A percentile compares a stretch with the other conserved stretches of the same genome.
Conservation (phyloP, 2,888 invertebrate genomes). For the Nebria brevicollis region DNA sequence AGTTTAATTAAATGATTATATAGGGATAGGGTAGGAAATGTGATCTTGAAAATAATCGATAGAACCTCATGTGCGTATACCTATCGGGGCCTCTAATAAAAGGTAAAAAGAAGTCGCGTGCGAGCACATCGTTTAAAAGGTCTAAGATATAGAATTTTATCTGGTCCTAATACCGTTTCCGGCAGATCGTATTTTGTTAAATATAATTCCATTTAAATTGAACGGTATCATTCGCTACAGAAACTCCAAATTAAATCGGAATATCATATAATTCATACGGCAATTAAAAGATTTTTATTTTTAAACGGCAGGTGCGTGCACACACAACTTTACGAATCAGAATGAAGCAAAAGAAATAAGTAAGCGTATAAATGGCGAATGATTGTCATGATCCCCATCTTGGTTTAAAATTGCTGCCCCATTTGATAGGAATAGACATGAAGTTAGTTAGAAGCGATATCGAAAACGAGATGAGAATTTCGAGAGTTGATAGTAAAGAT, state of each 20-base stretch:
- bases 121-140: constrained; percentile 17
- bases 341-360: too few relatives aligned
- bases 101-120: constrained; percentile 28
- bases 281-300: not conserved
- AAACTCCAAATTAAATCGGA: not conserved
- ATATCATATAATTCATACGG: not conserved
- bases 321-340: not conserved
- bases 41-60: not conserved
- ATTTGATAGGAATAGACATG: too few relatives aligned
- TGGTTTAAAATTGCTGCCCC: too few relatives aligned
- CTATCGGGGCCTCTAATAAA: not conserved
- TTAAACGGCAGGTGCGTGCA: not conserved
- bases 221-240: constrained; percentile 22
- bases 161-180: constrained; percentile 41
- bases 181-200: constrained; percentile 44
- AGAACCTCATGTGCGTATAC: not conserved
- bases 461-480: too few relatives aligned
- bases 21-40: not conserved
- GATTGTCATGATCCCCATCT: too few relatives aligned
- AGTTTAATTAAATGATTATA: not conserved
- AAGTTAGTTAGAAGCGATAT: too few relatives aligned
- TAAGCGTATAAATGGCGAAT: too few relatives aligned
- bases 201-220: constrained; percentile 29
- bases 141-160: constrained; percentile 24
- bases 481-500: too few relatives aligned